Conservation (phyloP, 1,140 invertebrate genomes). For the Pantala flavescens region DNA sequence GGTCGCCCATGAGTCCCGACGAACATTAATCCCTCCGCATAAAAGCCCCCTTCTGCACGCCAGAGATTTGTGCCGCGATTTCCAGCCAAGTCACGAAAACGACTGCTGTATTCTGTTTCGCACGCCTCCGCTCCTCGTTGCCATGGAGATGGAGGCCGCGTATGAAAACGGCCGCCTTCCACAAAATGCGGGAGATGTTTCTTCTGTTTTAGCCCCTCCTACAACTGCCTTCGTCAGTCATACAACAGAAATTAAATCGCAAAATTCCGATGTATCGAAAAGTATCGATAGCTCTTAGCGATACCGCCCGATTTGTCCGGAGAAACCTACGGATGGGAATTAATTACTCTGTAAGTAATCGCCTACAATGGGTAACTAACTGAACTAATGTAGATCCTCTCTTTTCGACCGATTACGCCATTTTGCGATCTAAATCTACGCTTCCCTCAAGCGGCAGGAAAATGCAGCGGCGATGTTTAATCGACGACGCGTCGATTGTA, state of each 20-base stretch:
- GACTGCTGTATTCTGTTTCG: background rate
- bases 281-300: no score
- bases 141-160: background rate
- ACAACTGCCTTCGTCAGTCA: background rate
- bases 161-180: background rate
- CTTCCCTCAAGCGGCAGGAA: background rate
- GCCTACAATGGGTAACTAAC: no score
- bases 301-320: no score
- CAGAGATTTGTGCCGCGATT: background rate
- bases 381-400: no score
- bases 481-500: no score
- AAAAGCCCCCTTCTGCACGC: background rate
- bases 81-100: conserved; percentile 7
- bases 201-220: background rate
- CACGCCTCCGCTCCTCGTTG: background rate
- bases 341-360: no score
- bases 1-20: background rate
- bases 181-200: background rate
- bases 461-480: background rate
- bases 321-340: no score
- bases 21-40: background rate
- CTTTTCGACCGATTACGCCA: background rate
- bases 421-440: background rate
- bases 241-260: no score
- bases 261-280: no score